Base-by-base conservation (phyloP, 2,113 vertebrate genomes). In the Perca fluviatilis region DNA sequence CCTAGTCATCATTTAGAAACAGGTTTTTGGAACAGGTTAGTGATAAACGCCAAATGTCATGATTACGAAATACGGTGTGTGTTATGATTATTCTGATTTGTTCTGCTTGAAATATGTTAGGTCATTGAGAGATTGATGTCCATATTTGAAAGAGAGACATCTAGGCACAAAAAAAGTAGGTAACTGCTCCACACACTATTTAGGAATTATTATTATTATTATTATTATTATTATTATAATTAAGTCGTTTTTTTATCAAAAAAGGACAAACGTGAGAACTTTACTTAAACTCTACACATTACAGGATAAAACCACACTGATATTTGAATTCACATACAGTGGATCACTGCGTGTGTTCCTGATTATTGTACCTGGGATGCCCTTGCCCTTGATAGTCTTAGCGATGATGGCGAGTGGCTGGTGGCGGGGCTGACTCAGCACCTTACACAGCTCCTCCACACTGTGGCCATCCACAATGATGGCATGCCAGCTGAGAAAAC, bases 371-470 rank as follows among this genome's bases (percentile, higher is more conserved):
- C 98, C 98, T 92, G 97, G 68, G 92, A 99, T 98, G 68, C 97
- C 97, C 83, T 96, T 97, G 80, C 98, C 98, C 93, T 99, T 99
- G 77, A 96, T 96, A 64, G 97, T 99, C 93, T 97, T 99, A 85
- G 98, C 97, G 6, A 99, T 97, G 94, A 99, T 94, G 74, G 96
- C 97, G 0, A 96, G 97, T 4, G 98, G 98, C 89, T 98, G 97
- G 84, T 98, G 96, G 82, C 96, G 96, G 43, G 96, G 95, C 88
- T 97, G 96, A 85, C 95, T 96, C 30, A 99, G 96, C 78, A 97
- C 98, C 90, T 99, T 98, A 88, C 98, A 99, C 69, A 99, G 93
- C 80, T 99, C 98, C 79, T 99, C 98, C 89, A 99, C 97, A 1
- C 97, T 98, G 95, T 99, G 98, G 19, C 98, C 98, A 12, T 99